Percentiles rank a stretch among this genome's conserved stretches.
phyloP scores from a whole-genome alignment of 2,113 vertebrate species.

The Serilophus lunatus region DNA sequence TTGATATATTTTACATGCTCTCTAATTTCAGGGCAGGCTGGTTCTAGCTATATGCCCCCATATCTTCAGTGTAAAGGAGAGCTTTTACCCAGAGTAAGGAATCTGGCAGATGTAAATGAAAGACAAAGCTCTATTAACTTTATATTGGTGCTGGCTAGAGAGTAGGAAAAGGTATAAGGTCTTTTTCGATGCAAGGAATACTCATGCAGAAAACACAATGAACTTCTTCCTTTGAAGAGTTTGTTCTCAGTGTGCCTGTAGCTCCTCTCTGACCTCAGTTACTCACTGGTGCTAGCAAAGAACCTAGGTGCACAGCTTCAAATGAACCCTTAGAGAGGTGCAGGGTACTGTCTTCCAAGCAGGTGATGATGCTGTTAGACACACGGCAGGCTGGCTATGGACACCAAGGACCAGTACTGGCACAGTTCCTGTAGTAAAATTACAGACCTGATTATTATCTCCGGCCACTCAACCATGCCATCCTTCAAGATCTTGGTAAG shows the following conservation, averaged over 20 bases:
- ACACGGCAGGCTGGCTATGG: not conserved
- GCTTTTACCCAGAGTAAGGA: not conserved
- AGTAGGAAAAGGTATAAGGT: not conserved
- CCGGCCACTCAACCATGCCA: not conserved
- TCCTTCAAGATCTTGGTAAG: not conserved
- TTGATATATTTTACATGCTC: not conserved
- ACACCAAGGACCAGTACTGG: not conserved
- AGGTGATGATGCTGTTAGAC: not conserved
- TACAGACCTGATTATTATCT: not conserved
- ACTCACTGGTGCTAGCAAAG: accelerated
- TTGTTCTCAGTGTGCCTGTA: not conserved
- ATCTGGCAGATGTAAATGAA: not conserved
- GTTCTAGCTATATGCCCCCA: not conserved
- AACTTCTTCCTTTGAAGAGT: not conserved
- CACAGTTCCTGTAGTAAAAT: not conserved
- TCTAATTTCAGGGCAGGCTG: not conserved
- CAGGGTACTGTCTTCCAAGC: not conserved
- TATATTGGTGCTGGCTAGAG: not conserved
- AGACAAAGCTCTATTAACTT: not conserved
- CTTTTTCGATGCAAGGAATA: not conserved
- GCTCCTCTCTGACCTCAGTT: not conserved
- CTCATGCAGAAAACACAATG: not conserved
- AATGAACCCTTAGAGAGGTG: not conserved
- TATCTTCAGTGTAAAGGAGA: not conserved
- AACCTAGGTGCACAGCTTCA: not conserved